phyloP scores from a whole-genome alignment of 2,888 invertebrate species.

The Odontocerum albicorne region DNA sequence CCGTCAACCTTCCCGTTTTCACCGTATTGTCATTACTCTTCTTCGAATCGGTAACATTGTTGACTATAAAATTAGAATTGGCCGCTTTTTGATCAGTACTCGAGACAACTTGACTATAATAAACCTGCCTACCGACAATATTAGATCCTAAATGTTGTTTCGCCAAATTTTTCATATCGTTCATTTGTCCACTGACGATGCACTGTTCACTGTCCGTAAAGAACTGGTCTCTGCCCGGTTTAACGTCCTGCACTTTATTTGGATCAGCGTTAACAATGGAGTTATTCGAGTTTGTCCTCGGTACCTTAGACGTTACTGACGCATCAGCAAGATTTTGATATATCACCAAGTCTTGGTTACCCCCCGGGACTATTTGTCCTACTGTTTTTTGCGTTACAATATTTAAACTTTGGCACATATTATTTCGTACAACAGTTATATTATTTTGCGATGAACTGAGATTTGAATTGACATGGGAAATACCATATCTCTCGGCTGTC shows the following conservation, averaged over 20 bases:
- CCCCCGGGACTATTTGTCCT: slow-evolving; percentile 53
- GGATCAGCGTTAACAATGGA: slow-evolving; percentile 14
- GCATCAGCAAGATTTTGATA: slow-evolving; percentile 44
- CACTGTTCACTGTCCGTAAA: slow-evolving; percentile 20
- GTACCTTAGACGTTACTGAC: background rate
- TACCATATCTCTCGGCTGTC: slow-evolving; percentile 45
- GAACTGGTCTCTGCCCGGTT: slow-evolving; percentile 24
- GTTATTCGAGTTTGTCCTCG: slow-evolving; percentile 14
- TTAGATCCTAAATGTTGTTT: slow-evolving; percentile 32
- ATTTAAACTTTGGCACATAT: slow-evolving; percentile 58
- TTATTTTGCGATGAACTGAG: slow-evolving; percentile 13
- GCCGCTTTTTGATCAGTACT: slow-evolving; percentile 1
- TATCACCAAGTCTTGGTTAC: slow-evolving; percentile 53
- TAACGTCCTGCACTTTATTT: slow-evolving; percentile 17
- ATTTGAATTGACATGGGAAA: slow-evolving; percentile 40
- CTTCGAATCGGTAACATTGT: slow-evolving; percentile 5
- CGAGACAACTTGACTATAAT: slow-evolving; percentile 35
- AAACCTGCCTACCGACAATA: slow-evolving; percentile 34
- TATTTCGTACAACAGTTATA: slow-evolving; percentile 40
- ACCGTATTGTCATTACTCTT: slow-evolving; percentile 6
- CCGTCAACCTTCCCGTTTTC: slow-evolving; percentile 6
- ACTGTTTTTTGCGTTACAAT: slow-evolving; percentile 57
- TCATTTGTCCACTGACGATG: slow-evolving; percentile 4
- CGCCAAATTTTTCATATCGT: slow-evolving; percentile 18
- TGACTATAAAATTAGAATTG: slow-evolving; percentile 15